Evolutionary conservation across 2,797 vertebrate species (phyloP).

Genomic region (Acrocephalus scirpaceus): DNA sequence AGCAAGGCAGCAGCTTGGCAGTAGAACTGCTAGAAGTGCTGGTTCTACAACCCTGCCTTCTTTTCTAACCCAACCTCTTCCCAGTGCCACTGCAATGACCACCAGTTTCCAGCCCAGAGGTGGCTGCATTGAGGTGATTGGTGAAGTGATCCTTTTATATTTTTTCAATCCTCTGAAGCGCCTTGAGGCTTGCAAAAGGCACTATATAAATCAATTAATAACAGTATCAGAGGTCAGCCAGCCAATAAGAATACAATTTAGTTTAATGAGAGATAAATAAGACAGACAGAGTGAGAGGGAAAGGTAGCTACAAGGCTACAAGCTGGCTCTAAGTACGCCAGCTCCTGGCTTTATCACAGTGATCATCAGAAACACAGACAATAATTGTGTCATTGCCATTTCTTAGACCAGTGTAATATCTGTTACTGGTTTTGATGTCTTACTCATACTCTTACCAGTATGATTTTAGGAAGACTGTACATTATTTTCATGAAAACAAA

Average conservation of each 20-base stretch:
- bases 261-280: slow-evolving; percentile 72
- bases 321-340: neutral
- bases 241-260: slow-evolving; percentile 76
- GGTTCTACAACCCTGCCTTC: neutral
- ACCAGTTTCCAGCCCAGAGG: neutral
- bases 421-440: slow-evolving; percentile 78
- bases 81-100: neutral
- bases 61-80: neutral
- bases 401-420: slow-evolving; percentile 71
- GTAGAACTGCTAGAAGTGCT: neutral
- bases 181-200: slow-evolving; percentile 61
- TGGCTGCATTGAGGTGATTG: neutral
- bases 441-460: slow-evolving; percentile 74
- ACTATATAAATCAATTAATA: slow-evolving; percentile 72
- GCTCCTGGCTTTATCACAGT: slow-evolving; percentile 29
- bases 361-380: slow-evolving; percentile 44
- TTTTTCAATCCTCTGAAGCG: slow-evolving; percentile 49
- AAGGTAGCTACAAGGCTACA: slow-evolving; percentile 8
- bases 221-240: slow-evolving; percentile 73
- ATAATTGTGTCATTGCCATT: slow-evolving; percentile 56
- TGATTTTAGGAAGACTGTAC: slow-evolving; percentile 80
- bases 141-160: slow-evolving; percentile 37
- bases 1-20: neutral
- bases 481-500: slow-evolving; percentile 87
- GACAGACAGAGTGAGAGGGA: slow-evolving; percentile 43